phyloP scores from a whole-genome alignment of 2,797 vertebrate species.

The Squalus acanthias region DNA sequence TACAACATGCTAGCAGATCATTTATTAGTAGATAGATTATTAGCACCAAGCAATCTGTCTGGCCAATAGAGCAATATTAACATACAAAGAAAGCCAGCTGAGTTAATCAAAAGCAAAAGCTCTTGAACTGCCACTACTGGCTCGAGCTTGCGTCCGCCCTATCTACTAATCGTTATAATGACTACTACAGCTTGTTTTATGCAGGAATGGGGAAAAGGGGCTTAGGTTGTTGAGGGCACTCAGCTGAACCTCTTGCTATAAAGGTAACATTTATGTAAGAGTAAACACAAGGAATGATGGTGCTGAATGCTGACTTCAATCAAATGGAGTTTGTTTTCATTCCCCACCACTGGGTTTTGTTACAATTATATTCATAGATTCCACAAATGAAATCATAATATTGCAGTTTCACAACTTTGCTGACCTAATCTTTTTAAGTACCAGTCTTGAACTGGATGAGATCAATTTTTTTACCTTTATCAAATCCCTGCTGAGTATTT shows the following conservation, averaged over 20 bases:
- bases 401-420: background rate
- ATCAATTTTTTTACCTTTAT: background rate
- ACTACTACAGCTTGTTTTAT: background rate
- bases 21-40: slow-evolving; percentile 12
- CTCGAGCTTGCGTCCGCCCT: background rate
- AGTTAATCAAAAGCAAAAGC: background rate
- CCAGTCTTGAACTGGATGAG: background rate
- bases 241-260: background rate
- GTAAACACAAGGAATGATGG: too few relatives aligned
- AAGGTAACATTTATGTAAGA: background rate
- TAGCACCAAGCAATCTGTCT: background rate
- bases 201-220: background rate
- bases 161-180: slow-evolving; percentile 10
- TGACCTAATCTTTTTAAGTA: background rate
- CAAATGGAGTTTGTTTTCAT: background rate
- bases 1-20: background rate
- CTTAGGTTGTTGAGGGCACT: background rate
- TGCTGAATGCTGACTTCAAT: background rate
- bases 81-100: background rate
- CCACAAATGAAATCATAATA: background rate
- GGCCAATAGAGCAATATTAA: background rate
- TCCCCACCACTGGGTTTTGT: background rate
- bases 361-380: background rate
- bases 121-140: background rate
- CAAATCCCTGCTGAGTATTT: background rate